Conservation (phyloP, 53 echinoderm and acorn worm genomes). For the Hippasteria phrygiana region DNA sequence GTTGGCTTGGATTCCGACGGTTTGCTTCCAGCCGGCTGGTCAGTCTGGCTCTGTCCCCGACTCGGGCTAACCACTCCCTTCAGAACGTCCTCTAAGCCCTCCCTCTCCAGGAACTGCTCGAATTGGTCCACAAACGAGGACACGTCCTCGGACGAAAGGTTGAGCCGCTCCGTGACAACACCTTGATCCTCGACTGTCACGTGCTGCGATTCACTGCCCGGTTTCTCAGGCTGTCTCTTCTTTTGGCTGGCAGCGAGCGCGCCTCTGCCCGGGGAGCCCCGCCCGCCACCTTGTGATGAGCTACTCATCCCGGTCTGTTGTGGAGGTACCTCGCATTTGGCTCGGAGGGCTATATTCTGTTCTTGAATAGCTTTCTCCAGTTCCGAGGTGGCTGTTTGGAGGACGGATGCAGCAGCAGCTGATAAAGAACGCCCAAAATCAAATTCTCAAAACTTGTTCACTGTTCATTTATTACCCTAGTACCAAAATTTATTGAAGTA, state of each 20-base stretch:
- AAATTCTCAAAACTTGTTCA: too few species aligned
- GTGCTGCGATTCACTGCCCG: background rate
- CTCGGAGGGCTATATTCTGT: slow-evolving; percentile 44
- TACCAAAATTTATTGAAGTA: too few species aligned
- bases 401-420: slow-evolving; percentile 26
- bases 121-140: slow-evolving; percentile 85
- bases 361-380: slow-evolving; percentile 71
- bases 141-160: slow-evolving; percentile 58
- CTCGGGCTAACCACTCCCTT: background rate
- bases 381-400: slow-evolving; percentile 67
- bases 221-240: slow-evolving; percentile 12
- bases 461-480: too few species aligned
- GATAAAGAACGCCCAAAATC: too few species aligned
- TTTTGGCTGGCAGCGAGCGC: background rate
- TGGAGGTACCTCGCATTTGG: background rate
- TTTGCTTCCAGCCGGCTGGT: background rate
- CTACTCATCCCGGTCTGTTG: background rate
- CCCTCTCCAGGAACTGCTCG: slow-evolving; percentile 93
- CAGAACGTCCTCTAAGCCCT: slow-evolving; percentile 62
- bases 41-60: background rate
- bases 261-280: background rate
- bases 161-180: slow-evolving; percentile 62
- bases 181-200: slow-evolving; percentile 78
- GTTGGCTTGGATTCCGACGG: background rate
- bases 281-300: background rate